Conservation (phyloP, 1,140 invertebrate species). For the Drosophila subobscura region DNA sequence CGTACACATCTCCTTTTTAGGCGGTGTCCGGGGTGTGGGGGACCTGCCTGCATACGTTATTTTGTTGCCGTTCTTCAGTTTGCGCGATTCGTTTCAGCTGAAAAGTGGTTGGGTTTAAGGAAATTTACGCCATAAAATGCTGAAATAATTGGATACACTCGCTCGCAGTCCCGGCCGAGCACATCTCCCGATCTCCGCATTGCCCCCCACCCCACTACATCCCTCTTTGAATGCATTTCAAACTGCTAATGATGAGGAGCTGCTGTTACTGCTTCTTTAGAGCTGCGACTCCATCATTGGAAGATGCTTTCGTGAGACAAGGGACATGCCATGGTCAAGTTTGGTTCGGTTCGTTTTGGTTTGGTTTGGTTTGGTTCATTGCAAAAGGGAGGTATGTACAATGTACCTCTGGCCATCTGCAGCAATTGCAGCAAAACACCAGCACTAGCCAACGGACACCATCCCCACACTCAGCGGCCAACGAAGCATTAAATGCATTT, state of each 20-base stretch:
- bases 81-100: constrained; percentile 72
- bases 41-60: constrained; percentile 32
- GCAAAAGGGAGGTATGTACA: too few species aligned
- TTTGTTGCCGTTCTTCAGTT: constrained; percentile 16
- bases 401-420: constrained; percentile 15
- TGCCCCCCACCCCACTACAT: constrained; percentile 17
- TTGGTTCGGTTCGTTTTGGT: constrained; percentile 3
- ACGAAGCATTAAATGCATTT: constrained; percentile 75
- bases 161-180: constrained; percentile 41
- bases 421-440: constrained; percentile 34
- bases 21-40: neutral
- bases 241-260: constrained; percentile 77
- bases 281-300: constrained; percentile 32
- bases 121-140: constrained; percentile 82
- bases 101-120: constrained; percentile 78
- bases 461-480: constrained; percentile 26
- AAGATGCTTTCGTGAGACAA: constrained; percentile 79
- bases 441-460: neutral
- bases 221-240: constrained; percentile 67
- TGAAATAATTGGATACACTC: constrained; percentile 81
- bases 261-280: constrained; percentile 6
- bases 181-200: constrained; percentile 16
- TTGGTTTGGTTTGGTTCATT: constrained; percentile 17
- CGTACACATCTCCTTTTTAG: constrained; percentile 3
- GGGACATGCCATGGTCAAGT: constrained; percentile 56